Base-by-base conservation (phyloP, 2,113 vertebrate species). In the Microcebus jonahi region DNA sequence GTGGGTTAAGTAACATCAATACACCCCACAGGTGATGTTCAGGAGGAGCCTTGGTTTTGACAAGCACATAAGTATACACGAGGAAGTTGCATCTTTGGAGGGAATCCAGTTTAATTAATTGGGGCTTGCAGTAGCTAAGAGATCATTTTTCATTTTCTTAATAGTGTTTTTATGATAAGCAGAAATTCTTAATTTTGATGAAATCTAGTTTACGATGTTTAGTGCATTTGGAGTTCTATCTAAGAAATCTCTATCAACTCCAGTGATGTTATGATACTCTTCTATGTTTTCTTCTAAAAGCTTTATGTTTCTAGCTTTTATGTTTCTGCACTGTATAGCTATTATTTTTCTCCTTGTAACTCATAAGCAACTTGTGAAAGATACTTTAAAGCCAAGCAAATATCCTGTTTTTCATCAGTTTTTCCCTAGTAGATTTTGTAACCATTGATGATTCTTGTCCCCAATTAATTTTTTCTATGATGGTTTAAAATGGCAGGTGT, bases 91-190 rank as follows among this genome's bases (percentile, higher is more conserved):
- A 45, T 89, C 63, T 6, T 82, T 90, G 96, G 92, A 96, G 45
- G 45, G 63, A 67, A 81, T 93, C 53, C 80, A 85, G 87, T 81
- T 97, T 90, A 97, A 89, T 93, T 90, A 91, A 50, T 31, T 89
- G 25, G 70, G 55, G 6, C 48, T 70, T 89, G 55, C 23, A 82
- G 81, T 92, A 85, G 5, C 15, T 79, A 82, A 86, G 68, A 89
- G 36, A 89, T 39, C 70, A 18, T 17, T 55, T 55, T 55, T 55
- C 5, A 18, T 55, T 88, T 42, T 45, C 65, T 63, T 82, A 36
- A 25, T 68, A 92, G 39, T 57, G 18, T 68, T 59, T 59, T 55
- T 50, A 12, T 57, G 5, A n/a, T 63, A 71, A 88, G 7, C 17
- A 48, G 36, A 59, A 67, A n/a, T 48, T 71, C 29, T 87, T 73